A percentile compares a stretch with the other conserved stretches of the same genome.
Evolutionary conservation across 92 coral and sea anemone genomes (phyloP).

Genomic region (Parazoanthus atlanticus): DNA sequence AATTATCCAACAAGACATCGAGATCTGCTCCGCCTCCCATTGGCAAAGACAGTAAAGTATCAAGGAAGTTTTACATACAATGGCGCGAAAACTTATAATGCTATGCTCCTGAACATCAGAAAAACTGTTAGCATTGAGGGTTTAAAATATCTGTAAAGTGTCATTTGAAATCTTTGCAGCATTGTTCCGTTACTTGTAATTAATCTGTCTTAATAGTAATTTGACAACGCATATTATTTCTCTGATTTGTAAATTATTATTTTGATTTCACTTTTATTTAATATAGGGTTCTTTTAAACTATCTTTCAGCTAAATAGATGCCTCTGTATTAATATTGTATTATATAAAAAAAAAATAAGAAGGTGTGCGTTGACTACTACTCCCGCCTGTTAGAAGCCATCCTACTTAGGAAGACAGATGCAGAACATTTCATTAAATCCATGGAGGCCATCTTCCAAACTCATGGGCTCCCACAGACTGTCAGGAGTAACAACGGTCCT

Average conservation of each 20-base stretch:
- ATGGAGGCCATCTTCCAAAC: too few relatives aligned
- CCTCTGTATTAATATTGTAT: background rate
- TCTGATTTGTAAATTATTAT: background rate
- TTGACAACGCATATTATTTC: background rate
- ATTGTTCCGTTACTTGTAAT: background rate
- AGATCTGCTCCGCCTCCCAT: conserved; percentile 33
- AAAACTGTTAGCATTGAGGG: background rate
- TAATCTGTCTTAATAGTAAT: background rate
- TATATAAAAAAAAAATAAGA: too few relatives aligned
- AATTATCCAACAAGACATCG: too few relatives aligned
- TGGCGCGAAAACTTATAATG: too few relatives aligned
- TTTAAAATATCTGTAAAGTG: background rate
- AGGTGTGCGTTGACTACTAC: too few relatives aligned
- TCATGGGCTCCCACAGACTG: too few relatives aligned
- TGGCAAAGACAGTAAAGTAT: conserved; percentile 37
- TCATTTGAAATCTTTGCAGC: background rate
- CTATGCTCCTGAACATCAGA: background rate
- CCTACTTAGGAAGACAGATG: too few relatives aligned
- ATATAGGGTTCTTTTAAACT: background rate
- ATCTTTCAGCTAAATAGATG: background rate
- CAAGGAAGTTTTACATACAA: too few relatives aligned
- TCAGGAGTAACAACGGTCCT: too few relatives aligned
- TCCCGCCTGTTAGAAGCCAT: too few relatives aligned
- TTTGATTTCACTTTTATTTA: background rate
- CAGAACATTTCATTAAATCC: too few relatives aligned